phyloP scores from a whole-genome alignment of 1,140 invertebrate species.

The Drosophila nikananu region DNA sequence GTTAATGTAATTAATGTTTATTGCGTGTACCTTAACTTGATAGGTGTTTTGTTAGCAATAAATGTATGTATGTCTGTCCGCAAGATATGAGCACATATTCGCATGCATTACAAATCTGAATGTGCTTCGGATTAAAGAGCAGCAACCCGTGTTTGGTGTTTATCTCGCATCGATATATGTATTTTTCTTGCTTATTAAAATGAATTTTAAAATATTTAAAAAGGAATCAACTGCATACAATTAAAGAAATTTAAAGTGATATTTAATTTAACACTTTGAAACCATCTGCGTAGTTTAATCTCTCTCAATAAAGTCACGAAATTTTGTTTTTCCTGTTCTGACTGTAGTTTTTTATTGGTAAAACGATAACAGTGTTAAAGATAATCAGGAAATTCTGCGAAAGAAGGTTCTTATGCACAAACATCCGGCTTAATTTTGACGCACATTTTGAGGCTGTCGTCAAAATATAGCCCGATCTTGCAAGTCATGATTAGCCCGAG shows the following conservation, averaged over 20 bases:
- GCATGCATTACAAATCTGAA: background rate
- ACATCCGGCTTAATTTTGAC: background rate
- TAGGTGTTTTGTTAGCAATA: conserved; percentile 11
- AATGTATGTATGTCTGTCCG: background rate
- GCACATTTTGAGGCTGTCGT: background rate
- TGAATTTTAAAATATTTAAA: background rate
- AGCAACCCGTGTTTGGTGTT: background rate
- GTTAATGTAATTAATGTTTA: conserved; percentile 27
- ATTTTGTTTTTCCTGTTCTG: background rate
- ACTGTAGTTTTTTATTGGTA: background rate
- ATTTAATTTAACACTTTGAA: background rate
- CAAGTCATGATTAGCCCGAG: background rate
- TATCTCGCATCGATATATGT: background rate
- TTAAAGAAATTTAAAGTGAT: background rate
- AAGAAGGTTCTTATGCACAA: background rate
- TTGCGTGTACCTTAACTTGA: conserved; percentile 7
- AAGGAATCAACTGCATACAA: background rate
- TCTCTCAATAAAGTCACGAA: background rate
- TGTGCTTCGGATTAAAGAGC: background rate
- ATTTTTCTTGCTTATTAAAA: background rate
- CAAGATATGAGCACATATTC: conserved; percentile 22
- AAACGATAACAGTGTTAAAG: background rate
- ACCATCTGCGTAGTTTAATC: background rate
- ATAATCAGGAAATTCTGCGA: conserved; percentile 12
- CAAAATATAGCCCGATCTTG: background rate